These are phyloP conservation scores for Mionectes macconnelli DNA, from an alignment of 2,113 vertebrate species.

Conservation along the genomic window DNA sequence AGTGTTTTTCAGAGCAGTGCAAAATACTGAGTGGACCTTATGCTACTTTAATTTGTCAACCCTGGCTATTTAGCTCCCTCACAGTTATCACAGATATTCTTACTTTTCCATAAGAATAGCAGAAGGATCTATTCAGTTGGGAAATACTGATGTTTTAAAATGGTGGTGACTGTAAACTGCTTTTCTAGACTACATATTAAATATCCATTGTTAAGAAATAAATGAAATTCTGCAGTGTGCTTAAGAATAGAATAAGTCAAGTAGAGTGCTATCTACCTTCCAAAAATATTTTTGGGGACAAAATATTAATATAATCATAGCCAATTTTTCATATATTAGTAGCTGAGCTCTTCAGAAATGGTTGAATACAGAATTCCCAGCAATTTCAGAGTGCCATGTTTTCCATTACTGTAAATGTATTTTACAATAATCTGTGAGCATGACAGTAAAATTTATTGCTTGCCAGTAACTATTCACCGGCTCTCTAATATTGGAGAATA, in stretches of 20 bases:
- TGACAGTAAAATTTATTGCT: background rate
- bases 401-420: background rate
- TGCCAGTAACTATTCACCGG: background rate
- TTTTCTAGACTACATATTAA: background rate
- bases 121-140: background rate
- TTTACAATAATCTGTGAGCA: background rate
- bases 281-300: background rate
- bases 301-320: background rate
- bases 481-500: background rate
- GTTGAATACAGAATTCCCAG: background rate
- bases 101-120: background rate
- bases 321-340: background rate
- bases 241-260: background rate
- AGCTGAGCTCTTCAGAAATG: background rate
- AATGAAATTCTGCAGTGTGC: background rate
- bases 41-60: background rate
- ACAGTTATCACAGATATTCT: background rate
- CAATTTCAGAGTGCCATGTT: background rate
- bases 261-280: background rate
- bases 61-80: background rate
- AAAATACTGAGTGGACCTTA: background rate
- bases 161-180: background rate
- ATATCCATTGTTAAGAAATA: background rate
- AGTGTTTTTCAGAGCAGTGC: background rate
- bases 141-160: background rate